Conservation (phyloP, 2,888 invertebrate species). For the Cosmia pyralina region DNA sequence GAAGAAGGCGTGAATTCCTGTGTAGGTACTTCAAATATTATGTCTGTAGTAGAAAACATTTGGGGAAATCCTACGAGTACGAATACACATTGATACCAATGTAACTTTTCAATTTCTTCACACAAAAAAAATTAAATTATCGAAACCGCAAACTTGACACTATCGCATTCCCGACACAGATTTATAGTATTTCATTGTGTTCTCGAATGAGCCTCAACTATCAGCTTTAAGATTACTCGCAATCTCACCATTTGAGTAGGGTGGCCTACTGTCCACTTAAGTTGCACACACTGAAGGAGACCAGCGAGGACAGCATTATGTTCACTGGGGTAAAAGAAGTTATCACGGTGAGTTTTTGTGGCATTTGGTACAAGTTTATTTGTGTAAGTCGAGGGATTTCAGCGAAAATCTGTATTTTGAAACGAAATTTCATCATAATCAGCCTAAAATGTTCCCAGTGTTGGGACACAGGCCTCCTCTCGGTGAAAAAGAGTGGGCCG, state of each 20-base stretch:
- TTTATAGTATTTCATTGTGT: constrained; percentile 40
- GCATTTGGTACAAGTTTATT: background rate
- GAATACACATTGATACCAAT: too few species aligned
- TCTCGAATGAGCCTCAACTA: constrained; percentile 6
- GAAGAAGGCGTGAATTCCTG: too few species aligned
- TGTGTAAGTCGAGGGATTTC: background rate
- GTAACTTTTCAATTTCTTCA: too few species aligned
- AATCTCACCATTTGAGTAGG: constrained; percentile 43
- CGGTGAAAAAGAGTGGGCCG: too few species aligned
- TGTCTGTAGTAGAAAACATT: too few species aligned
- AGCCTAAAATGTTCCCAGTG: too few species aligned
- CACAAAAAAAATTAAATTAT: constrained; percentile 4
- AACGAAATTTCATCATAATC: background rate
- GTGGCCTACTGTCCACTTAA: constrained; percentile 24
- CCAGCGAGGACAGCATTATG: constrained; percentile 13
- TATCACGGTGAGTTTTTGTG: background rate
- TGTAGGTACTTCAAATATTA: too few species aligned
- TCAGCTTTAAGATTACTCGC: constrained; percentile 32
- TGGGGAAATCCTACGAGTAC: too few species aligned
- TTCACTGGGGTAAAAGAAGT: background rate
- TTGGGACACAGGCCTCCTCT: too few species aligned
- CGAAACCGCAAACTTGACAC: background rate
- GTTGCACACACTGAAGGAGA: constrained; percentile 13
- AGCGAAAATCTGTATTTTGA: background rate
- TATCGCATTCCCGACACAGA: constrained; percentile 27